Conservation (phyloP, 2,888 invertebrate genomes). For the Cenopis cana region DNA sequence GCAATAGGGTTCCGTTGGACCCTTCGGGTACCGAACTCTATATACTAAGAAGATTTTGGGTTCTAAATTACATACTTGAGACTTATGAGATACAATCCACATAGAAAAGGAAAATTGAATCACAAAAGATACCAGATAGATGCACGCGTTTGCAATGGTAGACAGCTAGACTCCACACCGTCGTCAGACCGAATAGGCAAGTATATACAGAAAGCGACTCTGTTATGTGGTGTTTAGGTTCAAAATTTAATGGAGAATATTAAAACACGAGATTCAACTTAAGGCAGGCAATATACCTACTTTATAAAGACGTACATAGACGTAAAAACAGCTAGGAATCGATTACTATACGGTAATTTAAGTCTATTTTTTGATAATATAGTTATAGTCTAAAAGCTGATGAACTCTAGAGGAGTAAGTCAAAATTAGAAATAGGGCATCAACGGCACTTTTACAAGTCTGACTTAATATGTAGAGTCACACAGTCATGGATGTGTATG, state of each 20-base stretch:
- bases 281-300: constrained; percentile 13
- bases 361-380: not conserved
- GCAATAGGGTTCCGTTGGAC: too few species aligned
- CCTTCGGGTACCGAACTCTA: too few species aligned
- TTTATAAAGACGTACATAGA: constrained; percentile 15
- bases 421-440: too few species aligned
- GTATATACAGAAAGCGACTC: not conserved
- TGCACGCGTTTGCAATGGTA: constrained; percentile 6
- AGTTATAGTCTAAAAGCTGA: too few species aligned
- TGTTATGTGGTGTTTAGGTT: not conserved
- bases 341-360: constrained; percentile 13
- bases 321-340: constrained; percentile 26
- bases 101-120: not conserved
- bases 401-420: too few species aligned
- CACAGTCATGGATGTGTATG: too few species aligned
- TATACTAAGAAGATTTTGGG: too few species aligned
- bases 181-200: not conserved
- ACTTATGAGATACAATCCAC: not conserved
- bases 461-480: too few species aligned
- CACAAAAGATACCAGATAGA: constrained; percentile 1
- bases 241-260: not conserved
- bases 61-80: too few species aligned
- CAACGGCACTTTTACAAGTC: too few species aligned
- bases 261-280: not conserved
- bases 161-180: constrained; percentile 11